These are phyloP conservation scores for Lithobates sylvaticus DNA, from an alignment of 2,797 vertebrate genomes.

Conservation along the genomic window DNA sequence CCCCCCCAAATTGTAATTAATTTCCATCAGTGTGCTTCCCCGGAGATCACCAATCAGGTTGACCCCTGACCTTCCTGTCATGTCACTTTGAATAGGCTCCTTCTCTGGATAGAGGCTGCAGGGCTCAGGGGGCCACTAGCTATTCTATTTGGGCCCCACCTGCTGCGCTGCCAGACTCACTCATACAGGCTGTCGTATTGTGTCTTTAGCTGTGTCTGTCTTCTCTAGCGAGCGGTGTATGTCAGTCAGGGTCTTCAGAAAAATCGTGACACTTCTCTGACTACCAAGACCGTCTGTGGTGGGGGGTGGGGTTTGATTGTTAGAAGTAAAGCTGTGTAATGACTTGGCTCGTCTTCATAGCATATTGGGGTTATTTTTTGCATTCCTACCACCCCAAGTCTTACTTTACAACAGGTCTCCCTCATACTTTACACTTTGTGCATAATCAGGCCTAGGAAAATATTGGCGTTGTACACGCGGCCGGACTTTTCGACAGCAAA, in stretches of 20 bases:
- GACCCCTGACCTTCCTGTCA: slow-evolving; percentile 78
- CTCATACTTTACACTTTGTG: background rate
- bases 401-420: background rate
- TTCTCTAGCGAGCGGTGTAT: slow-evolving; percentile 12
- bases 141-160: slow-evolving; percentile 59
- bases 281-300: background rate
- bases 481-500: too few species aligned
- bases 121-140: slow-evolving; percentile 57
- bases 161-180: slow-evolving; percentile 55
- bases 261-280: slow-evolving; percentile 1
- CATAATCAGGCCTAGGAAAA: background rate
- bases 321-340: background rate
- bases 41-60: slow-evolving; percentile 80
- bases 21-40: slow-evolving; percentile 93
- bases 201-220: slow-evolving; percentile 34
- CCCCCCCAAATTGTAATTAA: slow-evolving; percentile 97
- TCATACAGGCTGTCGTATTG: slow-evolving; percentile 55
- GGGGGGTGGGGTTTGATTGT: background rate
- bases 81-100: slow-evolving; percentile 84
- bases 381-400: background rate
- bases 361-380: background rate
- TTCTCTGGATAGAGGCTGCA: slow-evolving; percentile 74
- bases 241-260: slow-evolving; percentile 56
- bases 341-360: background rate
- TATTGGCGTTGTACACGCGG: too few species aligned